These are phyloP conservation scores for Penaeus monodon DNA, from an alignment of 2,888 invertebrate species.

Conservation along the genomic window DNA sequence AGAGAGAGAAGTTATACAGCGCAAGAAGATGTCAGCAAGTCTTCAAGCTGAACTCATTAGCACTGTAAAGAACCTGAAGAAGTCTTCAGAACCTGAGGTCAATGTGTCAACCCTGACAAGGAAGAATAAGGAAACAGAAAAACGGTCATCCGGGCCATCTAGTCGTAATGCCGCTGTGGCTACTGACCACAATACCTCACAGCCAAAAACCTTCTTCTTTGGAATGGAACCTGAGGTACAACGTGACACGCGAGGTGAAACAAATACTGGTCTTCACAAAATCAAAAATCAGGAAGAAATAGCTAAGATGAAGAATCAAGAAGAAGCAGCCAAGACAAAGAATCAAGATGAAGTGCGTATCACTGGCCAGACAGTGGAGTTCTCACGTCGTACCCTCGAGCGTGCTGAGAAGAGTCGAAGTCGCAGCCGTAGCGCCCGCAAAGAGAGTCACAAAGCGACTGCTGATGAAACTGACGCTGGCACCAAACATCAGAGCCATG, in stretches of 20 bases:
- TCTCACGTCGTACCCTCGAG: conserved; percentile 54
- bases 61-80: conserved; percentile 58
- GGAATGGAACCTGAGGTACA: conserved; percentile 62
- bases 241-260: conserved; percentile 13
- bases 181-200: conserved; percentile 17
- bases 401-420: conserved; percentile 50
- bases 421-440: conserved; percentile 39
- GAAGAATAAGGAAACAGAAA: conserved; percentile 37
- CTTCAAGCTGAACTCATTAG: conserved; percentile 59
- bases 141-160: conserved; percentile 7
- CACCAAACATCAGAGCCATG: background rate
- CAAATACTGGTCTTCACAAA: conserved; percentile 51
- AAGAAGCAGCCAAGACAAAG: conserved; percentile 19
- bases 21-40: conserved; percentile 56
- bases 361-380: conserved; percentile 57
- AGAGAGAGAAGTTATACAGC: conserved; percentile 42
- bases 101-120: conserved; percentile 38
- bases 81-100: conserved; percentile 40
- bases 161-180: background rate
- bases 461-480: conserved; percentile 18
- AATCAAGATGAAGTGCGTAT: conserved; percentile 51
- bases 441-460: conserved; percentile 25
- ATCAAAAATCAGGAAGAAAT: conserved; percentile 55
- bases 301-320: conserved; percentile 34
- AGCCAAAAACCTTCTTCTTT: conserved; percentile 65